Evolutionary conservation across 2,888 invertebrate genomes (phyloP), one percentile per base, ranked within the genome.

Genomic region (Andrena hattorfiana): DNA sequence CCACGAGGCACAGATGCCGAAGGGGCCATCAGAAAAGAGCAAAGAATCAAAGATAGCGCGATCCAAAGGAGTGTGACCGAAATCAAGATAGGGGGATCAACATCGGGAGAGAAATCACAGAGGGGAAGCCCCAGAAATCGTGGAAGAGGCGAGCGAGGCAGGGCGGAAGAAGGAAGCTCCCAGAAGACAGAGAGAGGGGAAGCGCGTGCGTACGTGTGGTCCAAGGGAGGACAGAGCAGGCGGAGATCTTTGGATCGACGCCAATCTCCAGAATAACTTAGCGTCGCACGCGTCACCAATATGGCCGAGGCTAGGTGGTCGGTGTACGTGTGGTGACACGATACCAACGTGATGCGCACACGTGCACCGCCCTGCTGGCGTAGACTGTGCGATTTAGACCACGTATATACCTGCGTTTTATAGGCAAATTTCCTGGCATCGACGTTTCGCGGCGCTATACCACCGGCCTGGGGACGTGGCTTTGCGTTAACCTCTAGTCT

Each of bases 211-310:
- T 48, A 54, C 59, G 75, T n/a, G 67, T 64, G 62, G n/a, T 67
- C 48, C 67, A 72, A 23, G 59, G 77, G 70, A 81, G 59, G 64
- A 72, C 60, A 59, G 67, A 68, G 42, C 42, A 42, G 59, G 64
- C 26, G 72, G 70, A 84, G 77, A 68, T 79, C 79, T 89, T 85
- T 90, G 90, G 90, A 78, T 69, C 74, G 54, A 49, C 59, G 89
- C 90, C 90, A 90, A 89, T 86, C 87, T 89, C 85, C 81, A 81
- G 89, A 88, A 88, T 90, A 90, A 89, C 87, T 89, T 86, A 85
- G 86, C 80, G 80, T 87, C 84, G 79, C 82, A 75, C 81, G 82
- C 83, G 83, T 74, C 80, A 78, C 82, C 81, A 78, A 76, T 87
- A 72, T 69, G 62, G 78, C 69, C 54, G 49, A 1, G 42, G 42